Evolutionary conservation across 1,140 invertebrate genomes (phyloP).

Genomic region (Trichonephila inaurata): DNA sequence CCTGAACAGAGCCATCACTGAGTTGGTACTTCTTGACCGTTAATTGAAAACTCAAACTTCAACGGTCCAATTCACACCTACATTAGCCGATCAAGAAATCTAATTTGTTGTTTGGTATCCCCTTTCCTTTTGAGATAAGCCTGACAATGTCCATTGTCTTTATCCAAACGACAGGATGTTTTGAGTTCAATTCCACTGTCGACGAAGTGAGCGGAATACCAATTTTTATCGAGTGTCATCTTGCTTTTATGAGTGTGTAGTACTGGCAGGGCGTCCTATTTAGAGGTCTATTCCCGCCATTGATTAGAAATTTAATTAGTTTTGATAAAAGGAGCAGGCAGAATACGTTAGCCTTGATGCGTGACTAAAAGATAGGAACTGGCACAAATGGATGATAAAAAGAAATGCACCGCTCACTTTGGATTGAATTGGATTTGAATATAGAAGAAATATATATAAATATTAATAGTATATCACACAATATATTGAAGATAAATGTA

Average conservation of each 20-base stretch:
- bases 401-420: background rate
- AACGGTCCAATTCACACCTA: constrained; percentile 63
- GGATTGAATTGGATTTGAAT: background rate
- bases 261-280: constrained; percentile 1
- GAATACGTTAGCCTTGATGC: constrained; percentile 26
- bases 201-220: background rate
- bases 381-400: background rate
- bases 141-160: constrained; percentile 54
- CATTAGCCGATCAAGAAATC: constrained; percentile 28
- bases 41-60: constrained; percentile 54
- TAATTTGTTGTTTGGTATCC: constrained; percentile 61
- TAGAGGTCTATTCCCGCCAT: background rate
- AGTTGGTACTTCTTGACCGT: background rate
- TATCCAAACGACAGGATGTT: constrained; percentile 33
- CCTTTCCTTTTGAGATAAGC: constrained; percentile 48
- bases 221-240: constrained; percentile 1
- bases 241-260: background rate
- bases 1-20: background rate
- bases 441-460: background rate
- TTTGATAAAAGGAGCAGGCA: background rate
- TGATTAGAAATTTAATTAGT: constrained; percentile 51
- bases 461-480: background rate
- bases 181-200: constrained; percentile 17
- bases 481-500: too few species aligned
- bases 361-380: constrained; percentile 2